Percentiles rank a stretch among this genome's conserved stretches.
Conservation (phyloP, 2,888 invertebrate genomes). For the Aphidoletes aphidimyza region DNA sequence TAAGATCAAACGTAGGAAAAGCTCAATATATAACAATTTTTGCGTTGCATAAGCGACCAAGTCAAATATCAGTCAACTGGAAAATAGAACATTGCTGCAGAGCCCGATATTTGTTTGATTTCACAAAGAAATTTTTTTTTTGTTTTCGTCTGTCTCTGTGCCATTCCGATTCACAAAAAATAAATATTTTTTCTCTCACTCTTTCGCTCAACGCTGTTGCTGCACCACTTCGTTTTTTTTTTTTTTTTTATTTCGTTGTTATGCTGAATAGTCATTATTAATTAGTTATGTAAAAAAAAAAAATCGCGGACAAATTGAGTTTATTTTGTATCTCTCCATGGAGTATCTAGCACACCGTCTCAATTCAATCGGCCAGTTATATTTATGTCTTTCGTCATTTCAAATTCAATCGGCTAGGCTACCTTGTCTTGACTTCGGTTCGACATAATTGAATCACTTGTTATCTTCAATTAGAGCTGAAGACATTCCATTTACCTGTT, state of each 20-base stretch:
- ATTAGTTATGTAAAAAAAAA: slow-evolving; percentile 48
- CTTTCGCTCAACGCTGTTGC: background rate
- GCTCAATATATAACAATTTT: slow-evolving; percentile 47
- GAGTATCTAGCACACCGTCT: slow-evolving; percentile 36
- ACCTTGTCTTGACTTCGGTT: background rate
- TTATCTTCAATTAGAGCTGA: background rate
- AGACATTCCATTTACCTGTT: background rate
- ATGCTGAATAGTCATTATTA: slow-evolving; percentile 47
- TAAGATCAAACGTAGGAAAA: slow-evolving; percentile 52
- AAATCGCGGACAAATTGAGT: slow-evolving; percentile 26
- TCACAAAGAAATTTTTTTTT: background rate
- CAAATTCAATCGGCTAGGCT: background rate
- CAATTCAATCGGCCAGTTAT: background rate
- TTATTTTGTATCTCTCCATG: slow-evolving; percentile 23
- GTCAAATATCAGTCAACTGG: slow-evolving; percentile 53
- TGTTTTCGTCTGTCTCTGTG: background rate
- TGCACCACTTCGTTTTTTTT: too few relatives aligned
- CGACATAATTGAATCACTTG: slow-evolving; percentile 8
- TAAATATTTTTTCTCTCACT: background rate
- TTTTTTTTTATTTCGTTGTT: slow-evolving; percentile 11
- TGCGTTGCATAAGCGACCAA: slow-evolving; percentile 47
- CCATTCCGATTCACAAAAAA: slow-evolving; percentile 28
- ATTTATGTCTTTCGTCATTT: slow-evolving; percentile 25
- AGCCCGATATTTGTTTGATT: background rate
- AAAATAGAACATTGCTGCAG: slow-evolving; percentile 44